phyloP scores from a whole-genome alignment of 1,140 invertebrate genomes.

The Micrasema longulum region DNA sequence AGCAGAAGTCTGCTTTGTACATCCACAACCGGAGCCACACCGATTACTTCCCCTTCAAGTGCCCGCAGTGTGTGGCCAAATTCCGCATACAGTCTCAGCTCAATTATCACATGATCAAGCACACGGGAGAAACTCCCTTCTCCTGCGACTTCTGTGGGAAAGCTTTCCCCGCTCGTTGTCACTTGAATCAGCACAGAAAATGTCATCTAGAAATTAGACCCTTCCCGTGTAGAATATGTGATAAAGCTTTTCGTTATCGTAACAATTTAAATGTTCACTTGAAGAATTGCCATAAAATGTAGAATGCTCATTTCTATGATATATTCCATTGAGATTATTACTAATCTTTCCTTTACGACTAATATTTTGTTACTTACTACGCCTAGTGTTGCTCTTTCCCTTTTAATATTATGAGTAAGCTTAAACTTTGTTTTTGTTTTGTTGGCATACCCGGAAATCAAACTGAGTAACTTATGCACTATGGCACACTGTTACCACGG shows the following conservation, averaged over 20 bases:
- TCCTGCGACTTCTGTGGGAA: slow-evolving; percentile 73
- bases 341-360: too few species aligned
- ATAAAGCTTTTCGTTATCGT: slow-evolving; percentile 41
- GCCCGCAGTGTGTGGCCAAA: slow-evolving; percentile 49
- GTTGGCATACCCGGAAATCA: too few species aligned
- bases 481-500: too few species aligned
- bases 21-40: slow-evolving; percentile 64
- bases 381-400: too few species aligned
- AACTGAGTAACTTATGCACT: too few species aligned
- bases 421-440: too few species aligned
- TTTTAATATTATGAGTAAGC: too few species aligned
- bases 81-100: slow-evolving; percentile 57
- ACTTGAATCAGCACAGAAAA: slow-evolving; percentile 71
- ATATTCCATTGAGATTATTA: too few species aligned
- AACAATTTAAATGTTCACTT: slow-evolving; percentile 43
- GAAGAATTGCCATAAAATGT: slow-evolving; percentile 29
- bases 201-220: slow-evolving; percentile 56
- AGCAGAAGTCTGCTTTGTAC: slow-evolving; percentile 74
- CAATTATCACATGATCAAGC: slow-evolving; percentile 70
- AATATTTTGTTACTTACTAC: too few species aligned
- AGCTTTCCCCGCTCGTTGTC: slow-evolving; percentile 70
- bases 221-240: slow-evolving; percentile 52
- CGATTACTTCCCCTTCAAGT: slow-evolving; percentile 45
- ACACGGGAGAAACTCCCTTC: slow-evolving; percentile 76
- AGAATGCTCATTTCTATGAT: too few species aligned